These are phyloP conservation scores for Drosophila meridionalis DNA, from an alignment of 2,888 invertebrate species.

Conservation along the genomic window DNA sequence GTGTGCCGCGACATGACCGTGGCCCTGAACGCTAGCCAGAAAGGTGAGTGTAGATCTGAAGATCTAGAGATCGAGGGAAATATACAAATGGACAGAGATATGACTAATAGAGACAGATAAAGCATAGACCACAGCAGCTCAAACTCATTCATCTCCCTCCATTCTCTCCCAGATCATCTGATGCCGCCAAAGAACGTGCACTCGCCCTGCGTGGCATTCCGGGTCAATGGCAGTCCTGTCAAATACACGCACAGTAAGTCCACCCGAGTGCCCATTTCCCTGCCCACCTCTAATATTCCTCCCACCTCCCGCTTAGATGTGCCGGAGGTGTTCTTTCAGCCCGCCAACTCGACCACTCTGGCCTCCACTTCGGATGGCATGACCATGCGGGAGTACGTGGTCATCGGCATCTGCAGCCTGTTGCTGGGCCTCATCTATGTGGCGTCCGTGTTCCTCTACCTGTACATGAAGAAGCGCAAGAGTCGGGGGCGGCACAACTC, in stretches of 20 bases:
- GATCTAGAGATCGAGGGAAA: neutral
- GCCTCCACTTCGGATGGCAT: conserved; percentile 87
- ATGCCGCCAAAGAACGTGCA: conserved; percentile 88
- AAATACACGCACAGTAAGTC: conserved; percentile 88
- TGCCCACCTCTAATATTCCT: neutral
- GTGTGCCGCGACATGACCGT: conserved; percentile 91
- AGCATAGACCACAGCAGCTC: neutral
- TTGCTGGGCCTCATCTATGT: conserved; percentile 95
- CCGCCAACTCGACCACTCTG: conserved; percentile 85
- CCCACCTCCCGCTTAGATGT: conserved; percentile 87
- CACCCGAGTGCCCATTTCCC: too few relatives aligned
- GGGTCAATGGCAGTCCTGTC: conserved; percentile 92
- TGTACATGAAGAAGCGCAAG: conserved; percentile 90
- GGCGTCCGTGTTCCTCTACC: conserved; percentile 92
- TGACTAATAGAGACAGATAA: neutral
- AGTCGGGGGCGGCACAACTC: conserved; percentile 76
- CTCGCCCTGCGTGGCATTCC: conserved; percentile 93
- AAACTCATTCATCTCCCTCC: too few relatives aligned
- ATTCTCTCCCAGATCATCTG: conserved; percentile 59
- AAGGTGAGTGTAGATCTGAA: conserved; percentile 44
- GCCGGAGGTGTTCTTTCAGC: conserved; percentile 91
- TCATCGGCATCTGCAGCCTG: conserved; percentile 93
- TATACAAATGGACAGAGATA: neutral
- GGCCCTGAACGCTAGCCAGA: conserved; percentile 84
- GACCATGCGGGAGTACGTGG: conserved; percentile 91